Base-by-base conservation (phyloP, 2,888 invertebrate species). In the Troilus luridus region DNA sequence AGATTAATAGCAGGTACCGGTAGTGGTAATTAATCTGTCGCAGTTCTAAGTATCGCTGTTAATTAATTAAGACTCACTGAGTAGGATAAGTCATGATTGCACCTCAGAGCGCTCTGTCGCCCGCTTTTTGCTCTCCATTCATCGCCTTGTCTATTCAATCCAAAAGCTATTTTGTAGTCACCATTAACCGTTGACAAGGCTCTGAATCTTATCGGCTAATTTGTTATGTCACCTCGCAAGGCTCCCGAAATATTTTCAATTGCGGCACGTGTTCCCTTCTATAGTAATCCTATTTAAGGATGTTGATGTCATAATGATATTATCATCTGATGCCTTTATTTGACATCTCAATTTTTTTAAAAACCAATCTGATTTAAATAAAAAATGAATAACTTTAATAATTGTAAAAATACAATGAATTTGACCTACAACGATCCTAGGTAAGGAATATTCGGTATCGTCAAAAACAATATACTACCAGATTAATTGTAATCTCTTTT, bases 21-120 rank as follows among this genome's bases (percentile, higher is more conserved):
- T 85, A 58, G 85, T n/a, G n/a, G 85, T 85, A 56, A 85, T 85
- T 85, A 85, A 85, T 85, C 85, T 85, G 85, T 85, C 56, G 56
- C 85, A 56, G 56, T 85, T 85, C 85, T 85, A 85, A 85, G 85
- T 85, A 85, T 58, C 56, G 56, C 85, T 85, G 56, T 85, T 85
- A 85, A 85, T 85, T 85, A 85, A 85, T 85, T 85, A 85, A 58
- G 56, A 85, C n/a, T 58, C 56, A n/a, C 11, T 85, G 56, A 85
- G 85, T 77, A 41, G 72, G 27, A 27, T 77, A 41, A 77, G 72
- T 77, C 72, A 77, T 77, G 8, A n/a, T 11, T 56, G 56, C 81
- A 11, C 7, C 41, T 77, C 27, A 5, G 77, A 19, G 77, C 54
- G 54, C 19, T 17, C 21, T 56, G 56, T 3, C n/a, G 1, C 11